Conservation (phyloP, 2,113 vertebrate genomes). For the Calypte anna region DNA sequence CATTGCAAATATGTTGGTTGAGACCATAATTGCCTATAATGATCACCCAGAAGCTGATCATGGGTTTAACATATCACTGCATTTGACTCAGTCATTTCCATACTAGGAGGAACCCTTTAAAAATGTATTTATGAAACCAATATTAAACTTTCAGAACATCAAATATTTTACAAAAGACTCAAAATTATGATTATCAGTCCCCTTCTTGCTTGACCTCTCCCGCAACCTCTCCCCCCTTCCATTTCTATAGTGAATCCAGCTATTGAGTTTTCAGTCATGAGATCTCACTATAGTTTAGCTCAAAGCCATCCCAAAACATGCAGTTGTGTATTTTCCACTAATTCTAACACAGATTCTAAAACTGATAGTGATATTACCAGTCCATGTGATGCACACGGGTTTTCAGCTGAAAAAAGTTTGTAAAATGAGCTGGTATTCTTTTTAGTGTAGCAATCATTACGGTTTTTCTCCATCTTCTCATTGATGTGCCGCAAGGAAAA, state of each 20-base stretch:
- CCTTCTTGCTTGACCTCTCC: not conserved
- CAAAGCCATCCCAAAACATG: not conserved
- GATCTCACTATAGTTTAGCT: not conserved
- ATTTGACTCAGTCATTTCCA: not conserved
- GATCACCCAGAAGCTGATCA: not conserved
- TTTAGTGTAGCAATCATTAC: slow-evolving; percentile 84
- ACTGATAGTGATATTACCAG: slow-evolving; percentile 44
- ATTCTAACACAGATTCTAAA: not conserved
- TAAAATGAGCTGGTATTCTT: slow-evolving; percentile 76
- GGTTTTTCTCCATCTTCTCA: slow-evolving; percentile 79
- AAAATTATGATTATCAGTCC: not conserved
- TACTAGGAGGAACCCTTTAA: not conserved
- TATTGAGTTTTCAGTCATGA: not conserved
- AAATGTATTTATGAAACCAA: not conserved
- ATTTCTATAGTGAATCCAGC: not conserved
- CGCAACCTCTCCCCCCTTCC: not conserved
- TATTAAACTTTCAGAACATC: not conserved
- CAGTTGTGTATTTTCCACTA: not conserved
- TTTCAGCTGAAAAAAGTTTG: slow-evolving; percentile 83
- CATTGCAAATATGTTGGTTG: not conserved
- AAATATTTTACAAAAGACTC: not conserved
- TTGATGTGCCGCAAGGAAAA: slow-evolving; percentile 86
- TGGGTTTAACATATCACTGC: not conserved
- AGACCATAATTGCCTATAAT: not conserved
- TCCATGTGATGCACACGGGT: slow-evolving; percentile 48